Conservation (phyloP, 1,140 invertebrate species). For the Drosophila santomea region DNA sequence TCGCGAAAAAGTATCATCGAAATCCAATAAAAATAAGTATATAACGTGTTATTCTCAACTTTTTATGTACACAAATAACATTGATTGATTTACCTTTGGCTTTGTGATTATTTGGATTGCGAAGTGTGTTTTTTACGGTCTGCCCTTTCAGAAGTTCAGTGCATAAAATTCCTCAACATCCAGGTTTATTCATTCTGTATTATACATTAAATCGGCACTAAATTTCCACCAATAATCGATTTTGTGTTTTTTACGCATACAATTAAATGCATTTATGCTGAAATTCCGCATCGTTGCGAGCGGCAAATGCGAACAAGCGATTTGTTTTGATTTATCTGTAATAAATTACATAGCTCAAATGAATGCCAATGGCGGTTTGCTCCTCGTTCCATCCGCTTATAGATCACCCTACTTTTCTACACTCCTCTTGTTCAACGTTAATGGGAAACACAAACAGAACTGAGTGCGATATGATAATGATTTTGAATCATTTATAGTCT, state of each 20-base stretch:
- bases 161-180: slow-evolving; percentile 10
- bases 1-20: slow-evolving; percentile 12
- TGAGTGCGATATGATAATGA: slow-evolving; percentile 64
- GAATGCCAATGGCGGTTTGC: not conserved
- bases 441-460: slow-evolving; percentile 50
- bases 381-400: not conserved
- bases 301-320: slow-evolving; percentile 57
- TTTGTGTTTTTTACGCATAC: slow-evolving; percentile 33
- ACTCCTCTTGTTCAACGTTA: slow-evolving; percentile 18
- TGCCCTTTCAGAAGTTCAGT: slow-evolving; percentile 6
- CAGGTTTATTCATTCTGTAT: slow-evolving; percentile 17
- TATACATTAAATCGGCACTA: slow-evolving; percentile 16
- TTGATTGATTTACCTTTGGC: slow-evolving; percentile 52
- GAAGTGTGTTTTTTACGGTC: slow-evolving; percentile 42
- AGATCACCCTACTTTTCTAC: not conserved
- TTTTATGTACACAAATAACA: slow-evolving; percentile 17
- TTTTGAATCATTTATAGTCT: slow-evolving; percentile 59
- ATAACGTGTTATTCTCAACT: not conserved
- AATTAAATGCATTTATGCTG: slow-evolving; percentile 74
- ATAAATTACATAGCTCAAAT: slow-evolving; percentile 49
- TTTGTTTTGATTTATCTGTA: slow-evolving; percentile 66
- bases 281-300: slow-evolving; percentile 53
- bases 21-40: slow-evolving; percentile 10
- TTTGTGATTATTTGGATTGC: slow-evolving; percentile 30
- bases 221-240: not conserved